Base-by-base conservation (phyloP, 1,140 invertebrate genomes). In the Ooceraea biroi region DNA sequence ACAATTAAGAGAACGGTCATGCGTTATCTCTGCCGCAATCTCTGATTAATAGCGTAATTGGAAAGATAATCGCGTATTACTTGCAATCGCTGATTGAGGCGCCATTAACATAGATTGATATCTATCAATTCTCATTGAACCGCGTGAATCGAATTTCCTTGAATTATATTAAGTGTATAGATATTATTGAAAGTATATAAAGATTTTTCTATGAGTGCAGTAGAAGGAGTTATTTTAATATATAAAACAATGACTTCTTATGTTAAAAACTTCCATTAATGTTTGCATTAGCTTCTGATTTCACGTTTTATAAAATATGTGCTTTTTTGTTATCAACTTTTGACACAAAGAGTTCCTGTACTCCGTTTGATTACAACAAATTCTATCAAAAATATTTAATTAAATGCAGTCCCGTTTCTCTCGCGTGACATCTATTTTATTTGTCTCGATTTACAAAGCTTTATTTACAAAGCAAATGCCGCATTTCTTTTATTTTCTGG, bases 371-470 rank as follows among this genome's bases (percentile, higher is more conserved):
- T 36, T 60, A n/a, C 0, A 48, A 8, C 22, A 72, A 30, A 82
- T 41, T 73, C 12, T 36, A 60, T 41, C 1, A 25, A 36, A 60
- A 72, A 82, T 61, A 57, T 69, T 80, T 57, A 1, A 71, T 57
- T 72, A 57, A 57, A 41, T 36, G 11, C 41, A 25, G n/a, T 48
- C 2, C 7, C 36, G 36, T 36, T 7, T 36, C 7, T 22, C 0
- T 14, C 1, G n/a, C 30, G 3, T 19, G n/a, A n/a, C 10, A 7
- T 63, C 22, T 48, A 10, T 65, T 48, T 17, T 44, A 7, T 63
- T 41, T 36, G 3, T 76, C 2, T 63, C 2, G 2, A 36, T 36
- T 36, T 36, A 36, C 36, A 36, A 36, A 36, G 0, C 36, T 65
- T 65, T 63, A 36, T 76, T 50, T 25, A 65, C 3, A 8, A 58